Conservation (phyloP, 1,140 invertebrate genomes). For the Aphidius ervi region DNA sequence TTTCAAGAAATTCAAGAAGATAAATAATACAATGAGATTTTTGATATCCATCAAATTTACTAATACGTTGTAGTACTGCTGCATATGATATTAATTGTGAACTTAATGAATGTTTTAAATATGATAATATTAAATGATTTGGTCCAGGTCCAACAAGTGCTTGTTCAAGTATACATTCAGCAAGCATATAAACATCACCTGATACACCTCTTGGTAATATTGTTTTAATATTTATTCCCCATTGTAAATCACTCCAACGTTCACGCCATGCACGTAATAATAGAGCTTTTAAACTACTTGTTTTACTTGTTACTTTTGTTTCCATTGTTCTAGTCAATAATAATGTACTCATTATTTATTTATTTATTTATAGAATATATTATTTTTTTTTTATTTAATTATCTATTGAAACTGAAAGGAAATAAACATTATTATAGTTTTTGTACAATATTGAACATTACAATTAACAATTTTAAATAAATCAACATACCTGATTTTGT, state of each 20-base stretch:
- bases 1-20: slow-evolving; percentile 79
- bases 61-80: slow-evolving; percentile 80
- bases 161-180: slow-evolving; percentile 89
- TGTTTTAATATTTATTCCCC: slow-evolving; percentile 92
- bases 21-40: slow-evolving; percentile 86
- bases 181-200: slow-evolving; percentile 86
- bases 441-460: too few species aligned
- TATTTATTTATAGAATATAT: too few species aligned
- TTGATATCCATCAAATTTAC: slow-evolving; percentile 83
- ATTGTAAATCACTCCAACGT: slow-evolving; percentile 90
- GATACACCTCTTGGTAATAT: slow-evolving; percentile 79
- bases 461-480: too few species aligned
- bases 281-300: slow-evolving; percentile 78
- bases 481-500: too few species aligned
- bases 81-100: slow-evolving; percentile 86
- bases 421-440: too few species aligned
- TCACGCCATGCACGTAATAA: slow-evolving; percentile 88
- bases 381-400: too few species aligned
- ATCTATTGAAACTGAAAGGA: too few species aligned
- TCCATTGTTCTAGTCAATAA: slow-evolving; percentile 54
- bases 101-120: slow-evolving; percentile 86
- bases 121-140: slow-evolving; percentile 85
- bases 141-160: slow-evolving; percentile 87
- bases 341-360: slow-evolving; percentile 30
- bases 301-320: slow-evolving; percentile 78